Conservation (phyloP, 2,888 invertebrate species). For the Petrolisthes cinctipes region DNA sequence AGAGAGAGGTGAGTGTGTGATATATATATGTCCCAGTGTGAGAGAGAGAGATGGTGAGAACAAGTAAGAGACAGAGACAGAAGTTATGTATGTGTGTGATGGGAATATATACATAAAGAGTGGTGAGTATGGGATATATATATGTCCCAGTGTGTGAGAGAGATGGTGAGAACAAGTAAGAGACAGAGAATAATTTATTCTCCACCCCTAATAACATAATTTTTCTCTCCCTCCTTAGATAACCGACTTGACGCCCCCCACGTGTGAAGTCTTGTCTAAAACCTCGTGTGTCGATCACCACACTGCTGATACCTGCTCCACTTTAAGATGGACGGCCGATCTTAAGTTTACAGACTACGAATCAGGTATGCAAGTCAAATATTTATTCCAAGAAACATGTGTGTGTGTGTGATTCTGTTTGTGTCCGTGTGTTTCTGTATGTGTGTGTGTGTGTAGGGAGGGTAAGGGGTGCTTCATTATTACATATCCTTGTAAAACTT, state of each 20-base stretch:
- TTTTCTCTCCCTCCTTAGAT: background rate
- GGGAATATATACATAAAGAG: no score
- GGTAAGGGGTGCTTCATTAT: background rate
- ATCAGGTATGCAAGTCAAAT: background rate
- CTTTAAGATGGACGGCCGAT: background rate
- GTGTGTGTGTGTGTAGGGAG: background rate
- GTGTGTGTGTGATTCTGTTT: no score
- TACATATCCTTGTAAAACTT: background rate
- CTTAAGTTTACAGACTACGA: conserved; percentile 1
- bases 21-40: no score
- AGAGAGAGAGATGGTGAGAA: no score
- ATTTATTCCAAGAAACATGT: background rate
- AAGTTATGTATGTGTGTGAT: no score
- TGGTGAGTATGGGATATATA: no score
- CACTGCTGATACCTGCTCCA: background rate
- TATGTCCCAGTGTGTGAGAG: no score
- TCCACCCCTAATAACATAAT: background rate
- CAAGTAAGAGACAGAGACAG: no score
- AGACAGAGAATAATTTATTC: no score
- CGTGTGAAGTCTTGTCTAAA: conserved; percentile 10
- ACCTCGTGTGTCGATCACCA: background rate
- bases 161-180: no score
- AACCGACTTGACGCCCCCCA: background rate
- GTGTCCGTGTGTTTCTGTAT: background rate
- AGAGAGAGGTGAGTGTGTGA: no score